Evolutionary conservation across 2,797 vertebrate genomes (phyloP).

Genomic region (Chloroceryle amazona): DNA sequence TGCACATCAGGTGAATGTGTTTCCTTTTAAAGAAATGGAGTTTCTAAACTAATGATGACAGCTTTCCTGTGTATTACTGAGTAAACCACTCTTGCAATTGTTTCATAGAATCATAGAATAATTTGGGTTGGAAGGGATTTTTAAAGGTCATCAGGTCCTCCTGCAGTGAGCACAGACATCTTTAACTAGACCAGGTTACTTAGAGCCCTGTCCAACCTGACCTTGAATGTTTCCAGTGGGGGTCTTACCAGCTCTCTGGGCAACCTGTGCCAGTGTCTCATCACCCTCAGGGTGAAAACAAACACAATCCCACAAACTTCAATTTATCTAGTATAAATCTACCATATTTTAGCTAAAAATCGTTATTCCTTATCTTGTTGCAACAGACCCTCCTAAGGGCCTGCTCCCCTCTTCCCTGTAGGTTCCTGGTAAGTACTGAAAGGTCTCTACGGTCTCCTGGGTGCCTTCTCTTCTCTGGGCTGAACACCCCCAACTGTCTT

Average conservation of each 20-base stretch:
- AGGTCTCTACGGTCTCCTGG: too few species aligned
- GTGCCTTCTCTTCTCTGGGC: too few species aligned
- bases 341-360: background rate
- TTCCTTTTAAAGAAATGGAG: background rate
- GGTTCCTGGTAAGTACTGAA: background rate
- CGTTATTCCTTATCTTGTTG: background rate
- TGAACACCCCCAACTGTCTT: too few species aligned
- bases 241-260: too few species aligned
- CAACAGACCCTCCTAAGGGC: background rate
- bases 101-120: background rate
- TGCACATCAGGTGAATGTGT: background rate
- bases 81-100: background rate
- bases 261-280: too few species aligned
- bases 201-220: too few species aligned
- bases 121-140: background rate
- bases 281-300: too few species aligned
- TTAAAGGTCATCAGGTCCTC: background rate
- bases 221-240: too few species aligned
- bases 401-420: too few species aligned
- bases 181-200: too few species aligned
- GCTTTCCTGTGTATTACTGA: background rate
- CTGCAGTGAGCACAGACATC: background rate
- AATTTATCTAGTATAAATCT: background rate
- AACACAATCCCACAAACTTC: too few species aligned
- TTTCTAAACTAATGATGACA: background rate